Evolutionary conservation across 2,113 vertebrate genomes (phyloP), one percentile per base, ranked within the genome.

Genomic region (Poeciliopsis turrubarensis): DNA sequence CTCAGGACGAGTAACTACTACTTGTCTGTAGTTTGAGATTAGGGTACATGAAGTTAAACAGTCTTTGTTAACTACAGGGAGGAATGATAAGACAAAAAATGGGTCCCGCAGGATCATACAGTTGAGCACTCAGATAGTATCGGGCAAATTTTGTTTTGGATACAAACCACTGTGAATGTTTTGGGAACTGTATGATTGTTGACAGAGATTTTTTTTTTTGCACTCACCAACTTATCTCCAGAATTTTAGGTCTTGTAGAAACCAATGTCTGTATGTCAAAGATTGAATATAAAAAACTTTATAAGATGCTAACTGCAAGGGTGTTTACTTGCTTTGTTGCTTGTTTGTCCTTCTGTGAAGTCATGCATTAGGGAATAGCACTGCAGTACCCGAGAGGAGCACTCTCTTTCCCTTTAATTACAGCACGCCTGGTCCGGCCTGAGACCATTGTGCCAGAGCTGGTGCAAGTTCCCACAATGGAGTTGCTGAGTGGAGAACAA

Each of bases 381-480:
- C 87, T 85, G 89, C 86, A 60, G 72, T 82, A 44, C 80, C 84
- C 31, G 75, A 85, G 80, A 81, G 76, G 73, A 86, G 90, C 81
- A 81, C 89, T 89, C 86, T 85, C 83, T 90, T 86, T 86, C 79
- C 83, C 89, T 92, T 86, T 92, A 93, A 93, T 92, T 89, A 91
- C 89, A 91, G 81, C 86, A 74, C 26, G 84, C 86, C 83, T 72
- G 81, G 89, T 85, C 77, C 81, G 47, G 77, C 75, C 76, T 79
- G 81, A 79, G 87, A 84, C 85, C 80, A 92, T 93, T 94, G 91
- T 93, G 78, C 84, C 80, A 17, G 82, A 85, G 83, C 51, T 60
- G 70, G 87, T 83, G 91, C 70, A 75, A 90, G 92, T 92, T 92
- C 89, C 92, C 90, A 93, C 92, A 94, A 93, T 92, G 87, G 88